Conservation (phyloP, 1,140 invertebrate genomes). For the Lucilia cuprina region DNA sequence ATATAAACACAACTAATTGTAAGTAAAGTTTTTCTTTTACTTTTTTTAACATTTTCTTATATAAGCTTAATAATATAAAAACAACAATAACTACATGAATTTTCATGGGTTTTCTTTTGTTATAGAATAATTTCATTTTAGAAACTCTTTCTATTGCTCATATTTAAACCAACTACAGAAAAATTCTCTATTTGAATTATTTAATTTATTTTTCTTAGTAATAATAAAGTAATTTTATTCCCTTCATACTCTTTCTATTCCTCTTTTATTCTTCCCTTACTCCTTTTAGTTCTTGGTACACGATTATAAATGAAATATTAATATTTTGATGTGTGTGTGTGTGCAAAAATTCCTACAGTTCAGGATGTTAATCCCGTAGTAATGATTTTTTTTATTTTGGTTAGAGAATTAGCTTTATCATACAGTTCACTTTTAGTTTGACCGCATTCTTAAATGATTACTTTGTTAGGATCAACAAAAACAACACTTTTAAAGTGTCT, state of each 20-base stretch:
- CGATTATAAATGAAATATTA: constrained; percentile 3
- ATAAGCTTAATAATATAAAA: neutral
- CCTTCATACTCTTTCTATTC: neutral
- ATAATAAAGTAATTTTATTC: neutral
- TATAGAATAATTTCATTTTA: neutral
- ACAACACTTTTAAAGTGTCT: too few relatives aligned
- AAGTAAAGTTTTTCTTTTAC: neutral
- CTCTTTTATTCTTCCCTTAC: neutral
- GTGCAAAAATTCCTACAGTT: too few relatives aligned
- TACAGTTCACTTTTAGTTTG: too few relatives aligned
- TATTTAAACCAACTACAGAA: neutral
- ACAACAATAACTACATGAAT: neutral
- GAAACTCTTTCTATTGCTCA: neutral
- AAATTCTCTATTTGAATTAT: neutral
- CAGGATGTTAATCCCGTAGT: neutral
- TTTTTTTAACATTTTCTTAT: neutral
- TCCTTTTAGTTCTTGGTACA: neutral
- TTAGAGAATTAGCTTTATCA: too few relatives aligned
- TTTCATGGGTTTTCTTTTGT: constrained; percentile 4
- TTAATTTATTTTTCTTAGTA: constrained; percentile 4
- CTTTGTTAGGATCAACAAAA: too few relatives aligned
- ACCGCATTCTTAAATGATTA: too few relatives aligned
- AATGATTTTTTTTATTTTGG: too few relatives aligned
- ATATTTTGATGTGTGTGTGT: neutral
- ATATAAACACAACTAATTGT: constrained; percentile 15